Conservation (phyloP, 2,888 invertebrate species). For the Oscheius myriophilus region DNA sequence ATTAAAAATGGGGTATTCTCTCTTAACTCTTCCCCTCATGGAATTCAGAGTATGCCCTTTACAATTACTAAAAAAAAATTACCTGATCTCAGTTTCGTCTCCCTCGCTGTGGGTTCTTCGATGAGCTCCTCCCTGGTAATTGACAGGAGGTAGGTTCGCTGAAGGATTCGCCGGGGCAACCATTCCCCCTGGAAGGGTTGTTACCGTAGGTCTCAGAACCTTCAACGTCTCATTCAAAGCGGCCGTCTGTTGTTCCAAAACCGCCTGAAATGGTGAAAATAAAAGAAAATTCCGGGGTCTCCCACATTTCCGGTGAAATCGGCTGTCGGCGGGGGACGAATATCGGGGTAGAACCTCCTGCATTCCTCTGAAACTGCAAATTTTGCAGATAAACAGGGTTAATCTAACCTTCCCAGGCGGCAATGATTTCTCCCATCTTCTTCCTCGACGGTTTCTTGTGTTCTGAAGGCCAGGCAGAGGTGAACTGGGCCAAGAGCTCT, state of each 20-base stretch:
- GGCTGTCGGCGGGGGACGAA: background rate
- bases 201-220: slow-evolving; percentile 25
- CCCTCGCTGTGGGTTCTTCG: slow-evolving; percentile 32
- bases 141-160: background rate
- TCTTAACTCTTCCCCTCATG: too few species aligned
- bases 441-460: slow-evolving; percentile 20
- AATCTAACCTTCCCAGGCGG: slow-evolving; percentile 8
- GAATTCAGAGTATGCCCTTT: too few species aligned
- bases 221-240: slow-evolving; percentile 25
- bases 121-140: background rate
- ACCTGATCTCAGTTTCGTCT: slow-evolving; percentile 19
- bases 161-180: slow-evolving; percentile 2
- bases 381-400: background rate
- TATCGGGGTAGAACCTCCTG: slow-evolving; percentile 17
- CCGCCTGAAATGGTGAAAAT: slow-evolving; percentile 2
- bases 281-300: background rate
- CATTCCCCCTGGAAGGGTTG: slow-evolving; percentile 20
- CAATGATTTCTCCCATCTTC: slow-evolving; percentile 24
- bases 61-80: too few species aligned
- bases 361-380: slow-evolving; percentile 11
- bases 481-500: slow-evolving; percentile 16
- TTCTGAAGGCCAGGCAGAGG: slow-evolving; percentile 17
- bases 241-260: slow-evolving; percentile 28
- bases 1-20: too few species aligned
- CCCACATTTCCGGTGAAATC: slow-evolving; percentile 6